These are phyloP conservation scores for Caranx melampygus DNA, from an alignment of 2,113 vertebrate species.

Conservation along the genomic window DNA sequence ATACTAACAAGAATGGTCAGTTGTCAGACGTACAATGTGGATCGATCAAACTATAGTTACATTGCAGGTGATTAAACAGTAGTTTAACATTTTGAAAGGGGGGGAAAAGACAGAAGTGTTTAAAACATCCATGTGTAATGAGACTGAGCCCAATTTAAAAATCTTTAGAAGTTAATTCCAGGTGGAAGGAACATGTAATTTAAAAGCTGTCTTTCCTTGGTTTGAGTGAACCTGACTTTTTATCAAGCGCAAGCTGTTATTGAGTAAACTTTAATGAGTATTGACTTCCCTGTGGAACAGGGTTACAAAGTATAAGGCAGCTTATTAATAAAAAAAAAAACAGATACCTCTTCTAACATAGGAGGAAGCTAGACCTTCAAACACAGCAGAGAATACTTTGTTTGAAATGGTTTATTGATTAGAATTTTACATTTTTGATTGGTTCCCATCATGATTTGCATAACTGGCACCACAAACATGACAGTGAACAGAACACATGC, in stretches of 20 bases:
- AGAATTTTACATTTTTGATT: background rate
- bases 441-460: background rate
- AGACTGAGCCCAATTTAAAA: background rate
- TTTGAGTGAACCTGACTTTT: background rate
- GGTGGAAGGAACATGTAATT: background rate
- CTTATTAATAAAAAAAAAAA: slow-evolving; percentile 3
- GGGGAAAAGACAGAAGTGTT: background rate
- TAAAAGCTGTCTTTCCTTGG: background rate
- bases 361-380: background rate
- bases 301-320: background rate
- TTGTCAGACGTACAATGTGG: background rate
- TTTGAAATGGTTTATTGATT: background rate
- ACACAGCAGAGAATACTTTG: background rate
- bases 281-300: background rate
- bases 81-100: background rate
- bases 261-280: background rate
- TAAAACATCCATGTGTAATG: background rate
- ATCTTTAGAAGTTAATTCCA: background rate
- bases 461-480: slow-evolving; percentile 10
- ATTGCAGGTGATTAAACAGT: background rate
- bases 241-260: background rate
- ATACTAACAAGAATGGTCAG: background rate
- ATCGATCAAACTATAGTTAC: background rate
- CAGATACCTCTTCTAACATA: background rate
- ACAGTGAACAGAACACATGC: background rate